Percentiles rank a stretch among this genome's conserved stretches.
Conservation (phyloP, 1,140 invertebrate species). For the Heliconius himera region DNA sequence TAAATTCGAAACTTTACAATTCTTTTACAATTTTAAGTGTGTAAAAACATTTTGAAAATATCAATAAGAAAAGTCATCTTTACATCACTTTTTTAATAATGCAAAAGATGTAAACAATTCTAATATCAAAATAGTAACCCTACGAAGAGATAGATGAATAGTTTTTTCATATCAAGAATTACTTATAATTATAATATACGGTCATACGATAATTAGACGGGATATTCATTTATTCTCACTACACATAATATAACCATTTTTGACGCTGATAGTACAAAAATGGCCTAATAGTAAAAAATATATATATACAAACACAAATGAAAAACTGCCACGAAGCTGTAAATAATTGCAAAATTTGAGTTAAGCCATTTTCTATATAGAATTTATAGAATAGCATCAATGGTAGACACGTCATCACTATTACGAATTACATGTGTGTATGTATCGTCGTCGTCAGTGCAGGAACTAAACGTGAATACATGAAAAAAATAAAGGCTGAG, state of each 20-base stretch:
- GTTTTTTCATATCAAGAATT: not conserved
- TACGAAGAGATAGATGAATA: not conserved
- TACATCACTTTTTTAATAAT: not conserved
- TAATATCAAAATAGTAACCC: not conserved
- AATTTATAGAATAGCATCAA: not conserved
- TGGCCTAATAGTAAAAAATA: not conserved
- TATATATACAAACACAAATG: not conserved
- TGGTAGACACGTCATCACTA: not conserved
- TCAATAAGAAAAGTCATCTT: not conserved
- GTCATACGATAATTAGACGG: not conserved
- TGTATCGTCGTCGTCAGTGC: too few species aligned
- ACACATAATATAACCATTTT: not conserved
- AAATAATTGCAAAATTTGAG: not conserved
- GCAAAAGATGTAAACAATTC: not conserved
- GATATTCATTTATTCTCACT: slow-evolving; percentile 2
- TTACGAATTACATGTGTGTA: not conserved
- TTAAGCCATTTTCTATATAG: not conserved
- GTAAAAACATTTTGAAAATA: not conserved
- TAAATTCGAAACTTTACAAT: not conserved
- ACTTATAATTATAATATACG: not conserved
- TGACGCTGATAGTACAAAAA: not conserved
- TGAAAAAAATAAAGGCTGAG: too few species aligned
- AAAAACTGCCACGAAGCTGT: not conserved
- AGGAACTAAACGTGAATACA: too few species aligned
- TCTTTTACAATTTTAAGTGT: not conserved